Conservation (phyloP, 2,888 invertebrate genomes). For the Drosophila subquinaria region DNA sequence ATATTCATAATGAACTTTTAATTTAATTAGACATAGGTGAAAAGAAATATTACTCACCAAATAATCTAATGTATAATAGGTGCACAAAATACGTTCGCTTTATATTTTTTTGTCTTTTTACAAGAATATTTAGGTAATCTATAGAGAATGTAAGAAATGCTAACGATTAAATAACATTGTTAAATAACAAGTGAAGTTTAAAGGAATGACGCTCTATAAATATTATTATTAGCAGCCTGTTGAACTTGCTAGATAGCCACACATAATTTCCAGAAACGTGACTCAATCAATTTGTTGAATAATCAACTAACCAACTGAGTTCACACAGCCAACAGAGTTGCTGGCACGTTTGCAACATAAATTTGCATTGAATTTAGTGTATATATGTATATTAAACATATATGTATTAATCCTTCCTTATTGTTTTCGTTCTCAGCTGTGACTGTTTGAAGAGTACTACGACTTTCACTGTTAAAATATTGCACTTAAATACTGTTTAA, state of each 20-base stretch:
- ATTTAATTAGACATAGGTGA: no score
- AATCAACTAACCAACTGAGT: constrained; percentile 20
- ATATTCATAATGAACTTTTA: no score
- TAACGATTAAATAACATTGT: no score
- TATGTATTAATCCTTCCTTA: no score
- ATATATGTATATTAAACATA: no score
- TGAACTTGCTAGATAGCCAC: constrained; percentile 1
- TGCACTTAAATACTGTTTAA: constrained; percentile 15
- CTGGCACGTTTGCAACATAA: constrained; percentile 14
- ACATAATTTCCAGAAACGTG: constrained; percentile 45
- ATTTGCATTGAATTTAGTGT: constrained; percentile 10
- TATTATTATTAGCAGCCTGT: constrained; percentile 13
- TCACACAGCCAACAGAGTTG: constrained; percentile 9
- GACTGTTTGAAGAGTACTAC: background rate
- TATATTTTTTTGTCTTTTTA: no score
- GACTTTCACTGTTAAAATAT: constrained; percentile 14
- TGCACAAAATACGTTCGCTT: no score
- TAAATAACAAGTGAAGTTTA: no score
- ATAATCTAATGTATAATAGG: no score
- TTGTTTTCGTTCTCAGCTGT: background rate
- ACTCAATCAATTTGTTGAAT: constrained; percentile 45
- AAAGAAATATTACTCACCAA: no score
- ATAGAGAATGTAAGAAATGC: no score
- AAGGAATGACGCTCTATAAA: background rate
- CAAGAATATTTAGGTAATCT: no score